phyloP scores from a whole-genome alignment of 2,113 vertebrate genomes.

The Glareola pratincola region DNA sequence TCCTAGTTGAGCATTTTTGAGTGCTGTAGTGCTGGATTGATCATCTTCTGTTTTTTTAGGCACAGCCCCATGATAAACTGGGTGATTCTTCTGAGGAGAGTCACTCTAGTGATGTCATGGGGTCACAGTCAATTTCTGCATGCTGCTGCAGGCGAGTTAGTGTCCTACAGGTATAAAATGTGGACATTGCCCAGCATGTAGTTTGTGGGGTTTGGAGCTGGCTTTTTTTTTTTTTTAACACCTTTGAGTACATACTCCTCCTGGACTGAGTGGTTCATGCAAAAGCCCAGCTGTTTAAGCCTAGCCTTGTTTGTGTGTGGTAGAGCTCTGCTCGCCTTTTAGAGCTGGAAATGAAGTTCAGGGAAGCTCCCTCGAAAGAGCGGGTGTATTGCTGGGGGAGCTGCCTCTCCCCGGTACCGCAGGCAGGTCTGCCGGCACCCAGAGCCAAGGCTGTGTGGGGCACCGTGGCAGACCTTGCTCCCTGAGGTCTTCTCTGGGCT shows the following conservation, averaged over 20 bases:
- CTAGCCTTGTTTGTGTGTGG: not conserved
- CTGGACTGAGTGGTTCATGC: not conserved
- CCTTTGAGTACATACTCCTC: not conserved
- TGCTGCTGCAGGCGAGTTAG: not conserved
- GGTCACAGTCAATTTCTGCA: not conserved
- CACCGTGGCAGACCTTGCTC: rapidly evolving
- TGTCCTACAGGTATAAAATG: not conserved
- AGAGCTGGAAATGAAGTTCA: not conserved
- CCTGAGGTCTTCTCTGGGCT: not conserved
- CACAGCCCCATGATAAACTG: not conserved
- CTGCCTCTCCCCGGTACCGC: not conserved
- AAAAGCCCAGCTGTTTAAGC: not conserved
- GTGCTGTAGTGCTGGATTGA: not conserved
- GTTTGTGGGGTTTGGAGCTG: not conserved
- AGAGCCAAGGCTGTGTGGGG: not conserved
- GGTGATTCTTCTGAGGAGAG: not conserved
- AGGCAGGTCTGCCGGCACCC: not conserved
- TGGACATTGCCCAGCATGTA: not conserved
- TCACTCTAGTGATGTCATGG: not conserved
- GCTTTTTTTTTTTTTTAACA: not conserved
- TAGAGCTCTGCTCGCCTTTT: not conserved
- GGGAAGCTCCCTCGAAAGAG: not conserved
- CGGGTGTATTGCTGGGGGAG: not conserved
- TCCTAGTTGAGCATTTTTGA: not conserved
- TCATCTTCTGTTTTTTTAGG: not conserved